Percentiles rank a stretch among this genome's conserved stretches.
Evolutionary conservation across 2,888 invertebrate genomes (phyloP).

Genomic region (Agelastica alni): DNA sequence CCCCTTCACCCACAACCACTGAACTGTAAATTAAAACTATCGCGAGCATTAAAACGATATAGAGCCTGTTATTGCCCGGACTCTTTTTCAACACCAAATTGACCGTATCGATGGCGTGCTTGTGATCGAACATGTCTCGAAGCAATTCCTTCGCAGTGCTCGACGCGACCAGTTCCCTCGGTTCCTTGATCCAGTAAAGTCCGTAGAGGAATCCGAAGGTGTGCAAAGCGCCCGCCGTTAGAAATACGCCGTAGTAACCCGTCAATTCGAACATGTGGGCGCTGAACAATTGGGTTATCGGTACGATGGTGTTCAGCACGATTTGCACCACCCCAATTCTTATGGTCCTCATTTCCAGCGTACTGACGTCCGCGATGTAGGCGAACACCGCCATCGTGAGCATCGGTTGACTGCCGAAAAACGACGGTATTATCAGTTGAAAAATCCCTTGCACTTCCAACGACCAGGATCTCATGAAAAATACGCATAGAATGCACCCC

Average conservation of each 20-base stretch:
- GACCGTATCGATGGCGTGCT: slow-evolving; percentile 49
- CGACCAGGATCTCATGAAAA: slow-evolving; percentile 62
- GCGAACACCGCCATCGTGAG: slow-evolving; percentile 53
- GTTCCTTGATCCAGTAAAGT: slow-evolving; percentile 50
- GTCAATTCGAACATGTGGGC: slow-evolving; percentile 45
- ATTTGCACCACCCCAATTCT: slow-evolving; percentile 63
- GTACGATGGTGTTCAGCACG: slow-evolving; percentile 45
- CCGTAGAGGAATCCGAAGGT: slow-evolving; percentile 48
- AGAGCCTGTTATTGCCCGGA: slow-evolving; percentile 43
- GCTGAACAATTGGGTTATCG: slow-evolving; percentile 47
- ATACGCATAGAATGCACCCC: slow-evolving; percentile 60
- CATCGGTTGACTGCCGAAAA: slow-evolving; percentile 63
- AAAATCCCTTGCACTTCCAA: slow-evolving; percentile 60
- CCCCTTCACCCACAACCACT: slow-evolving; percentile 60
- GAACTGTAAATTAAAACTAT: slow-evolving; percentile 43
- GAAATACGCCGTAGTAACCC: slow-evolving; percentile 49
- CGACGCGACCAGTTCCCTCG: slow-evolving; percentile 34
- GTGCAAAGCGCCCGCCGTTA: slow-evolving; percentile 45
- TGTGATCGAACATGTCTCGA: slow-evolving; percentile 50
- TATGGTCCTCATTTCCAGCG: slow-evolving; percentile 64
- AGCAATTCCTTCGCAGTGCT: slow-evolving; percentile 37
- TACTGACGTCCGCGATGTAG: slow-evolving; percentile 57
- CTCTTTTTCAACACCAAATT: slow-evolving; percentile 46
- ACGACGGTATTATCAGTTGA: slow-evolving; percentile 61
- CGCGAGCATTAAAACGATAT: slow-evolving; percentile 43